Percentiles rank a stretch among this genome's conserved stretches.
These are phyloP conservation scores for Lepus europaeus DNA, from an alignment of 2,113 vertebrate genomes.

Conservation along the genomic window DNA sequence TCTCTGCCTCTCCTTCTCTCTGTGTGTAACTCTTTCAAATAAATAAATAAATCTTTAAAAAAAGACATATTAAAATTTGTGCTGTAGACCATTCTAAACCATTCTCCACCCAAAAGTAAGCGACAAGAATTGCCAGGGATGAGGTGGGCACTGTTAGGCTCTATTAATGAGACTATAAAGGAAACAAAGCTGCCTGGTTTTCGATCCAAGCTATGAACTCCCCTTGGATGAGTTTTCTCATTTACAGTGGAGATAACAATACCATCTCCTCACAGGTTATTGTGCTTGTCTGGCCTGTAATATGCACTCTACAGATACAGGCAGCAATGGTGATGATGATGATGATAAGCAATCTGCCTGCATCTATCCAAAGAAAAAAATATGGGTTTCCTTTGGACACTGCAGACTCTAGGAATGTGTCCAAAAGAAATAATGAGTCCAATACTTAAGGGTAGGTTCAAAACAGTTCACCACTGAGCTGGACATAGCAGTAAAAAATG, in stretches of 20 bases:
- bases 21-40: too few relatives aligned
- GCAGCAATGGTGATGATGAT: background rate
- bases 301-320: background rate
- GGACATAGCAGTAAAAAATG: conserved; percentile 4
- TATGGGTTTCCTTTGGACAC: background rate
- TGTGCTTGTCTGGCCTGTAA: background rate
- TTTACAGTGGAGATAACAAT: background rate
- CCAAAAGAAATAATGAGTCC: background rate
- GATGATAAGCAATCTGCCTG: background rate
- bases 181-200: background rate
- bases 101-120: background rate
- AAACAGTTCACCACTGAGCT: background rate
- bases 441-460: background rate
- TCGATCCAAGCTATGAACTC: background rate
- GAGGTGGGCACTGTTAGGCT: background rate
- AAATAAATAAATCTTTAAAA: too few relatives aligned
- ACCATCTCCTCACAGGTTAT: background rate
- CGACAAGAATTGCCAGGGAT: background rate
- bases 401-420: conserved; percentile 2
- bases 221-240: background rate
- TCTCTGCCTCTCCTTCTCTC: too few relatives aligned
- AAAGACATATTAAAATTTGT: background rate
- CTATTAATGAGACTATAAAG: background rate
- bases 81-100: background rate
- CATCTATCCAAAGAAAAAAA: background rate